Evolutionary conservation across 2,113 vertebrate genomes (phyloP).

Genomic region (Maccullochella peelii): DNA sequence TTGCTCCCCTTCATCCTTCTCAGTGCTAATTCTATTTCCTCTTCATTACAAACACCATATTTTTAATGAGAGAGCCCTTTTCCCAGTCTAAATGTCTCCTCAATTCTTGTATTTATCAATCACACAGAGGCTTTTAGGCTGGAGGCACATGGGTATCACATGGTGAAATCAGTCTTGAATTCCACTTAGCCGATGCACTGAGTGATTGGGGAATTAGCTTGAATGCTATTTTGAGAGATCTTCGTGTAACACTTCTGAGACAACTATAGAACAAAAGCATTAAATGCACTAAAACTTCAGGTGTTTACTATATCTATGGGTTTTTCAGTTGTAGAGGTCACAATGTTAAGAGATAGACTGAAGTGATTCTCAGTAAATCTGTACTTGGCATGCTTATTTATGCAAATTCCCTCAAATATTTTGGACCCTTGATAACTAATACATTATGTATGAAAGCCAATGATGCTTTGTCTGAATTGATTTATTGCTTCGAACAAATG

Average conservation of each 20-base stretch:
- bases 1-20: conserved; percentile 71
- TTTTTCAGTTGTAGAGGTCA: not conserved
- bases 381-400: not conserved
- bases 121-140: conserved; percentile 71
- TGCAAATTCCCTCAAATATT: not conserved
- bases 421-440: conserved; percentile 13
- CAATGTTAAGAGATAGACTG: not conserved
- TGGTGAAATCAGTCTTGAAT: conserved; percentile 68
- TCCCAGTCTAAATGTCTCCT: conserved; percentile 57
- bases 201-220: conserved; percentile 70
- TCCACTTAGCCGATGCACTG: conserved; percentile 67
- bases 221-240: conserved; percentile 62
- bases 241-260: conserved; percentile 43
- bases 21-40: conserved; percentile 76
- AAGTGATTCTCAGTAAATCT: not conserved
- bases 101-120: conserved; percentile 76
- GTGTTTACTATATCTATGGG: not conserved
- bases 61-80: conserved; percentile 72
- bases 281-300: not conserved
- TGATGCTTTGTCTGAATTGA: conserved; percentile 46
- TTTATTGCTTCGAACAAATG: conserved; percentile 21
- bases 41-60: conserved; percentile 73
- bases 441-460: conserved; percentile 36
- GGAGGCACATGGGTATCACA: conserved; percentile 53
- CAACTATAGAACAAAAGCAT: conserved; percentile 34